Percentiles rank a stretch among this genome's conserved stretches.
Evolutionary conservation across 2,888 invertebrate species (phyloP).

Genomic region (Diarsia dahlii): DNA sequence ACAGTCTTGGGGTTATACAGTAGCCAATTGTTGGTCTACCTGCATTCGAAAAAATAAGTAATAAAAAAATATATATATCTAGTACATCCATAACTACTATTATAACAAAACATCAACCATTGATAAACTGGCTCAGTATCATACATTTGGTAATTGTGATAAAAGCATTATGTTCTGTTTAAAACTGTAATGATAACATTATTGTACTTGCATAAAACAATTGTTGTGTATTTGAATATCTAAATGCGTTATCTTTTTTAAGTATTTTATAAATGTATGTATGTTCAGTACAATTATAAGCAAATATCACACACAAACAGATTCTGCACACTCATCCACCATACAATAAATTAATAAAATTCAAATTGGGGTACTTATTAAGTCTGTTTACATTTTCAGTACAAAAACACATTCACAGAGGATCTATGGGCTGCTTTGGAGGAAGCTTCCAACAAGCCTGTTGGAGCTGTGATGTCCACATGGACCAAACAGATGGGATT

Average conservation of each 20-base stretch:
- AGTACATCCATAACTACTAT: background rate
- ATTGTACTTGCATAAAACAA: slow-evolving; percentile 1
- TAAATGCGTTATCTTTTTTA: slow-evolving; percentile 5
- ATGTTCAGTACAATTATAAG: background rate
- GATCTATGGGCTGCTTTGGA: slow-evolving; percentile 98
- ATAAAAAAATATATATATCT: too few species aligned
- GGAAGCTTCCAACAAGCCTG: slow-evolving; percentile 97
- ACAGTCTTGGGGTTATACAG: too few species aligned
- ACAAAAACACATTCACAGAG: slow-evolving; percentile 97
- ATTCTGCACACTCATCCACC: background rate
- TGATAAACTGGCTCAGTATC: background rate
- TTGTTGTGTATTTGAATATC: background rate
- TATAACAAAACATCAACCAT: background rate
- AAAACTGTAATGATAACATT: slow-evolving; percentile 25
- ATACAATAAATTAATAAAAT: background rate
- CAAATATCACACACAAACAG: background rate
- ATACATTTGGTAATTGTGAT: slow-evolving; percentile 5
- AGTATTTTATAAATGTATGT: slow-evolving; percentile 5
- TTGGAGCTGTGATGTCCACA: slow-evolving; percentile 97
- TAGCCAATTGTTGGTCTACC: too few species aligned
- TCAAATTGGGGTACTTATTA: slow-evolving; percentile 9
- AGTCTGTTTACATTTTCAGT: slow-evolving; percentile 86
- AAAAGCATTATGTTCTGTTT: slow-evolving; percentile 18
- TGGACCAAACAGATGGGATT: slow-evolving; percentile 99
- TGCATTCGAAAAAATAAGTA: too few species aligned